Base-by-base conservation (phyloP, 2,888 invertebrate genomes). In the Nysson spinosus region DNA sequence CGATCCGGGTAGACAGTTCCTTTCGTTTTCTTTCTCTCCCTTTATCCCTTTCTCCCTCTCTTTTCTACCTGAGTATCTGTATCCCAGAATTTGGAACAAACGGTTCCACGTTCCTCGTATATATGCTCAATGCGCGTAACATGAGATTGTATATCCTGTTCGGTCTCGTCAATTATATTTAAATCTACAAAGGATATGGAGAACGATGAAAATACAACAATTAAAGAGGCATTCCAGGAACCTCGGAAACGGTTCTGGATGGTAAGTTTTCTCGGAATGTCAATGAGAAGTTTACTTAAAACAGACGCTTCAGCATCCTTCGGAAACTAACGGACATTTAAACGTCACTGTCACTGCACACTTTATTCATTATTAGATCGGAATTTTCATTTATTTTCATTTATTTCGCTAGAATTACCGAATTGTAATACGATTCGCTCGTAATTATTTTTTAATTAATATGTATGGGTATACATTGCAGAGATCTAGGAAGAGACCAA, bases 211-310 rank as follows among this genome's bases (percentile, higher is more conserved):
- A 79, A 79, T 50, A 65, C 75, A 12, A 78, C 81, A 9, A 77
- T 78, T 32, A 81, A 83, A 49, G 83, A 83, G 12, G 72, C 69
- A 14, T 85, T 85, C 43, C 83, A 81, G 51, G 85, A 85, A 62
- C 85, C 85, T 1, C 77, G 80, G 19, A 85, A 82, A 51, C 80
- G 79, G 42, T 85, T 85, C 56, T 86, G 85, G 85, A 78, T 84
- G 78, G 85, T 85, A 26, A 80, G 79, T 44, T 17, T 32, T 22
- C 26, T 11, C 5, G 11, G 32, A 16, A 14, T 37, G 20, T 46
- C 40, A 34, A 11, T 1, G 12, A 43, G n/a, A n/a, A n/a, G n/a
- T n/a, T n/a, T 51, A 37, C 26, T 14, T 22, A 7, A 22, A 54
- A 4, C 3, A 3, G 4, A 52, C 19, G 9, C 11, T 5, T 11